Evolutionary conservation across 2,888 invertebrate species (phyloP).

Genomic region (Augochlorella aurata): DNA sequence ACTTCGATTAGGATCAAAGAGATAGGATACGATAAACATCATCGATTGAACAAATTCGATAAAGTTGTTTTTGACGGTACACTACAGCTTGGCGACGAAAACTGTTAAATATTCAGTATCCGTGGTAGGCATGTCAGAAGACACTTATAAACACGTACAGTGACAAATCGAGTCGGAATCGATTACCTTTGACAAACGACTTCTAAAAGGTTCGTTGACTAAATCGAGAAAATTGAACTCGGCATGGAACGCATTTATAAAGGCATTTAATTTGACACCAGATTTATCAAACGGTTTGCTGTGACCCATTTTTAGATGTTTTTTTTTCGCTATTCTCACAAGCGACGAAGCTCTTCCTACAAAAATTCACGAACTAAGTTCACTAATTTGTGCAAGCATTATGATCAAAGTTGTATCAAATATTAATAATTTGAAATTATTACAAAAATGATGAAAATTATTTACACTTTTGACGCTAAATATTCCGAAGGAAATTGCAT

Average conservation of each 20-base stretch:
- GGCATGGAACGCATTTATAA: conserved; percentile 10
- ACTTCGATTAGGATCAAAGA: conserved; percentile 56
- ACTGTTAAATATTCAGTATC: conserved; percentile 64
- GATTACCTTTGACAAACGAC: conserved; percentile 6
- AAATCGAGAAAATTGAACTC: conserved; percentile 9
- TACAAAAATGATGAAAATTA: background rate
- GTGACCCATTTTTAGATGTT: background rate
- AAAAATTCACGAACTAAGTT: background rate
- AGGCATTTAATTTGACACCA: conserved; percentile 1
- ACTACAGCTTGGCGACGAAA: conserved; percentile 39
- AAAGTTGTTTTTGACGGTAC: conserved; percentile 34
- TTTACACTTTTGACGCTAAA: background rate
- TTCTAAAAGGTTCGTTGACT: conserved; percentile 29
- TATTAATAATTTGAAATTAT: background rate
- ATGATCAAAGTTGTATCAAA: background rate
- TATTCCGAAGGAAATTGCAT: background rate
- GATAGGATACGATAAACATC: conserved; percentile 31
- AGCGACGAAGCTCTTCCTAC: background rate
- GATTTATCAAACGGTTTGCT: background rate
- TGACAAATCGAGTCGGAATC: conserved; percentile 42
- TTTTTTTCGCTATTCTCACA: background rate
- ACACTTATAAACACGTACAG: conserved; percentile 44
- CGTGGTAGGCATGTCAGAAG: conserved; percentile 26
- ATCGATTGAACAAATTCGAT: conserved; percentile 50
- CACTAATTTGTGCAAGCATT: background rate